A percentile compares a stretch with the other conserved stretches of the same genome.
These are phyloP conservation scores for Eilema griseolum DNA, from an alignment of 2,888 invertebrate genomes.

Conservation along the genomic window DNA sequence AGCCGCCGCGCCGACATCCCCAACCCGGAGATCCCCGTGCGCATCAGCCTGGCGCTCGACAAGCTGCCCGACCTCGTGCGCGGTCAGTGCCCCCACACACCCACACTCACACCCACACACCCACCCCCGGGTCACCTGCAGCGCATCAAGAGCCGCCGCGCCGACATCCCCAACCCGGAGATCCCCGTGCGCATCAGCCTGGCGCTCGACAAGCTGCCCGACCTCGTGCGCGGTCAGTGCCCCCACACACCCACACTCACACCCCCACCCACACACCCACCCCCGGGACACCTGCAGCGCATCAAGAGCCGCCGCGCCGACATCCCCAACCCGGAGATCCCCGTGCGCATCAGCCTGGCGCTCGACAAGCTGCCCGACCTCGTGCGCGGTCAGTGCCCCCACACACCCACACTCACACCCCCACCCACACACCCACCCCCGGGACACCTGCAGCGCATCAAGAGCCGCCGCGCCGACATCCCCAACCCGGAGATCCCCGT, in stretches of 20 bases:
- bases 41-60: conserved; percentile 92
- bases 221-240: conserved; percentile 89
- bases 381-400: conserved; percentile 86
- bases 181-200: conserved; percentile 94
- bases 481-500: conserved; percentile 96
- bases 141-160: conserved; percentile 93
- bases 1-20: conserved; percentile 94
- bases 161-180: conserved; percentile 96
- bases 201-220: conserved; percentile 93
- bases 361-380: conserved; percentile 94
- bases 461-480: conserved; percentile 94
- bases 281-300: conserved; percentile 89
- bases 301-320: conserved; percentile 94
- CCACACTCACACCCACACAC: not conserved
- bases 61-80: conserved; percentile 93
- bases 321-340: conserved; percentile 96
- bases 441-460: conserved; percentile 92
- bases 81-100: conserved; percentile 70
- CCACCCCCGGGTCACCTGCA: too few relatives aligned
- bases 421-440: too few relatives aligned
- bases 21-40: conserved; percentile 95
- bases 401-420: not conserved
- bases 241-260: not conserved
- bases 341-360: conserved; percentile 93
- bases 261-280: not conserved